These are phyloP conservation scores for Scaptomyza reducta DNA, from an alignment of 2,888 invertebrate species.

Conservation along the genomic window DNA sequence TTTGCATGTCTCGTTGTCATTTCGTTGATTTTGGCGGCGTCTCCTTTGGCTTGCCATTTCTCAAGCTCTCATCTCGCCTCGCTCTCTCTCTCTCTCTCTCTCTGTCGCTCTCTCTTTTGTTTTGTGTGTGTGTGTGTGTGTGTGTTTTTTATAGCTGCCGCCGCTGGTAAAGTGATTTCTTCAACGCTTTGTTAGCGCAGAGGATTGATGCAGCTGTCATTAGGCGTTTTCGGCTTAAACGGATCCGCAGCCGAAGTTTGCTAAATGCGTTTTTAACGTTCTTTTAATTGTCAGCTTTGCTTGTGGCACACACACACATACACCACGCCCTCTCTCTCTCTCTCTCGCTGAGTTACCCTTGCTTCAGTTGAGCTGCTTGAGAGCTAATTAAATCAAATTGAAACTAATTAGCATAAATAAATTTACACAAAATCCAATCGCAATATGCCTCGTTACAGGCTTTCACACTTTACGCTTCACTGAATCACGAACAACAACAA, in stretches of 20 bases:
- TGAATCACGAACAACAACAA: conserved; percentile 29
- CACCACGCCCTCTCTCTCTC: background rate
- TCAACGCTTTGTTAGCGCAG: conserved; percentile 82
- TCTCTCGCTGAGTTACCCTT: background rate
- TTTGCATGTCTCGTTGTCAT: conserved; percentile 81
- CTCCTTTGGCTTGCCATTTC: conserved; percentile 59
- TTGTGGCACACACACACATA: conserved; percentile 13
- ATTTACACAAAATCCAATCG: conserved; percentile 77
- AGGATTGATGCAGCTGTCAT: conserved; percentile 81
- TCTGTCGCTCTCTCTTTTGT: background rate
- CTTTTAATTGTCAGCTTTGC: conserved; percentile 80
- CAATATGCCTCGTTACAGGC: conserved; percentile 76
- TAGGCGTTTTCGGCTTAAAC: conserved; percentile 75
- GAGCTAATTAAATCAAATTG: conserved; percentile 76
- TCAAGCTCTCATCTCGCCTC: conserved; percentile 21
- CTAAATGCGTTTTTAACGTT: conserved; percentile 83
- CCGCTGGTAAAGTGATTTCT: conserved; percentile 83
- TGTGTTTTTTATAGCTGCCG: conserved; percentile 13
- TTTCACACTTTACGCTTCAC: conserved; percentile 75
- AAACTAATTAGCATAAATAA: conserved; percentile 79
- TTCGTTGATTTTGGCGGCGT: conserved; percentile 65
- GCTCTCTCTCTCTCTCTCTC: background rate
- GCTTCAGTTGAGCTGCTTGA: conserved; percentile 27
- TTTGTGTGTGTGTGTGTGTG: background rate
- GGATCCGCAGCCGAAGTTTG: conserved; percentile 55